Evolutionary conservation across 2,113 vertebrate genomes (phyloP).

Genomic region (Morphnarchus princeps): DNA sequence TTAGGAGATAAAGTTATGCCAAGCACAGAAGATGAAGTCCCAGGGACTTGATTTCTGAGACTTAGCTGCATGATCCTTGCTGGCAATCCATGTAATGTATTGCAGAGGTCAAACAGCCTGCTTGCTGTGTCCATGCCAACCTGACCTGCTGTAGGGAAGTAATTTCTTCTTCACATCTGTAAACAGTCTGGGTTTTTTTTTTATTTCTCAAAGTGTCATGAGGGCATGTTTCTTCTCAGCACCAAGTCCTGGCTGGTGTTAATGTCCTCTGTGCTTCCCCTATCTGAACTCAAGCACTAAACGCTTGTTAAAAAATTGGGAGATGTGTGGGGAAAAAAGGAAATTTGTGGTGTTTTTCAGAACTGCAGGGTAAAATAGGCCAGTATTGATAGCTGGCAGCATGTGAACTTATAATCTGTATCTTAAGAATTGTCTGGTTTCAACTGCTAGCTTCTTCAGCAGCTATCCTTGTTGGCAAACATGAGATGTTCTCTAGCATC

Average conservation of each 20-base stretch:
- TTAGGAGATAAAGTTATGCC: neutral
- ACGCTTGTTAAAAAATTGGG: neutral
- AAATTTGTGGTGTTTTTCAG: neutral
- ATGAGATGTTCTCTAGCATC: neutral
- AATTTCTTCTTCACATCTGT: neutral
- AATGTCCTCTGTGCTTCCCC: neutral
- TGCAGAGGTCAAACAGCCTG: neutral
- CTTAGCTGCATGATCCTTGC: neutral
- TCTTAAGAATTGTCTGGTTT: neutral
- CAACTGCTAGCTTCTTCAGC: neutral
- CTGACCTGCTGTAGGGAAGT: neutral
- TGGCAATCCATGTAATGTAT: neutral
- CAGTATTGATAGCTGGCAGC: neutral
- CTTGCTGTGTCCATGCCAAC: neutral
- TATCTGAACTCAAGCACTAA: neutral
- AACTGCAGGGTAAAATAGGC: neutral
- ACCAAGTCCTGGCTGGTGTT: neutral
- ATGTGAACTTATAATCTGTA: neutral
- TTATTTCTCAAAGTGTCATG: neutral
- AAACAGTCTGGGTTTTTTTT: neutral
- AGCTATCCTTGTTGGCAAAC: neutral
- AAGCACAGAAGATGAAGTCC: neutral
- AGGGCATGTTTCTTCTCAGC: neutral
- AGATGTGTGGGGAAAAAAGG: neutral
- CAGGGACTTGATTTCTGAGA: neutral